Evolutionary conservation across 2,113 vertebrate genomes (phyloP).

Genomic region (Cavia aperea): DNA sequence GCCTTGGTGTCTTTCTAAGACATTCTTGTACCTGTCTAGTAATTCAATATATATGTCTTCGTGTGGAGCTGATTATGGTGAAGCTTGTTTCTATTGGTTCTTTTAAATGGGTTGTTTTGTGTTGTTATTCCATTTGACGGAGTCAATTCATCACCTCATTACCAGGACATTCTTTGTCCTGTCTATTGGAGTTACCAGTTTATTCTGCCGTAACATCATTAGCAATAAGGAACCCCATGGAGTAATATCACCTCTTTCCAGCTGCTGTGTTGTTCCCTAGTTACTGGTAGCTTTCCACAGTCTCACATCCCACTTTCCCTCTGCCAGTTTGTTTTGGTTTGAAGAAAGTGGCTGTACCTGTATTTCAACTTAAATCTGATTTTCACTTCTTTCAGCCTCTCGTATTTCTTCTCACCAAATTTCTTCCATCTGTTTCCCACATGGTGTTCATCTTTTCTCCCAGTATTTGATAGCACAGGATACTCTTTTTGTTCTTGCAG

Average conservation of each 20-base stretch:
- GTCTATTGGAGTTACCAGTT: background rate
- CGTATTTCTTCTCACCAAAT: constrained; percentile 1
- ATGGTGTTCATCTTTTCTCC: background rate
- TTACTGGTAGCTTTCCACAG: background rate
- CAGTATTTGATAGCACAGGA: background rate
- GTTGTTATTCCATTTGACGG: background rate
- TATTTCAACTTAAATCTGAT: constrained; percentile 27
- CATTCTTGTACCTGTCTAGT: background rate
- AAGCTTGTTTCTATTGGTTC: background rate
- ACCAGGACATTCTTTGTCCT: background rate
- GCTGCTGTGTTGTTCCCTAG: background rate
- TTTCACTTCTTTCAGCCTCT: background rate
- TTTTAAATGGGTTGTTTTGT: background rate
- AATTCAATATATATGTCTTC: background rate
- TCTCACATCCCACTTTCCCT: background rate
- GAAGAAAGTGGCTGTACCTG: background rate
- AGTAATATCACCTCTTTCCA: background rate
- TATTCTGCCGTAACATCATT: background rate
- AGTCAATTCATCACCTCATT: background rate
- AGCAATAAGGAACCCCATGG: background rate
- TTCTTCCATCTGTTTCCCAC: background rate
- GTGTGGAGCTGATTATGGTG: background rate
- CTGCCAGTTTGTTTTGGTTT: background rate
- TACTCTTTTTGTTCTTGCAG: background rate
- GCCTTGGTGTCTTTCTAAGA: background rate